A percentile compares a stretch with the other conserved stretches of the same genome.
Conservation (phyloP, 2,113 vertebrate species). For the Polypterus senegalus region DNA sequence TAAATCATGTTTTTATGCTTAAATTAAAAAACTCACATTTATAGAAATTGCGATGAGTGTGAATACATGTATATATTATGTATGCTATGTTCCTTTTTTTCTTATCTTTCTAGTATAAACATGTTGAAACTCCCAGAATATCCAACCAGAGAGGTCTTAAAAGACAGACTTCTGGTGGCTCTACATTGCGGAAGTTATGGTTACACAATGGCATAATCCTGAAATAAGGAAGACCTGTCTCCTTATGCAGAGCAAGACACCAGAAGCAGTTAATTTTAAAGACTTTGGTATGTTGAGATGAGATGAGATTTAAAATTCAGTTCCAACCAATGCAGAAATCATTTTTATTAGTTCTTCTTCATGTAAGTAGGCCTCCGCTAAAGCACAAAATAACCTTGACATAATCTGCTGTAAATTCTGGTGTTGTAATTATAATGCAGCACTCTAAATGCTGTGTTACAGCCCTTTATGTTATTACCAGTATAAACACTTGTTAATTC, state of each 20-base stretch:
- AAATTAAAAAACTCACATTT: too few species aligned
- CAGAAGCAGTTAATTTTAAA: too few species aligned
- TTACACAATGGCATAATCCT: slow-evolving; percentile 85
- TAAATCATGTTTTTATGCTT: too few species aligned
- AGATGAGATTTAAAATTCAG: too few species aligned
- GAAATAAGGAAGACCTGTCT: slow-evolving; percentile 19
- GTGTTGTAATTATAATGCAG: not conserved
- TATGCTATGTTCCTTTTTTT: slow-evolving; percentile 4
- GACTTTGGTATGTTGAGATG: too few species aligned
- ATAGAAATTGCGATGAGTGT: too few species aligned
- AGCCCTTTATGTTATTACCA: not conserved
- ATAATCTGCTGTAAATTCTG: not conserved
- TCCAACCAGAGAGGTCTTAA: slow-evolving; percentile 80
- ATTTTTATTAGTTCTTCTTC: too few species aligned
- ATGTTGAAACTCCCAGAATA: slow-evolving; percentile 98
- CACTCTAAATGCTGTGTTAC: not conserved
- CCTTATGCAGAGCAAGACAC: not conserved
- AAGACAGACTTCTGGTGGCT: slow-evolving; percentile 87
- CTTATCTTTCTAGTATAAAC: slow-evolving; percentile 72
- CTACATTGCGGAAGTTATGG: slow-evolving; percentile 95
- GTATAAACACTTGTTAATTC: not conserved
- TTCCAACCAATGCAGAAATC: too few species aligned
- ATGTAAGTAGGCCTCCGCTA: too few species aligned
- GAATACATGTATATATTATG: too few species aligned
- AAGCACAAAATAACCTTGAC: too few species aligned